These are phyloP conservation scores for Paraescarpia echinospica DNA, from an alignment of 1,140 invertebrate genomes.

Conservation along the genomic window DNA sequence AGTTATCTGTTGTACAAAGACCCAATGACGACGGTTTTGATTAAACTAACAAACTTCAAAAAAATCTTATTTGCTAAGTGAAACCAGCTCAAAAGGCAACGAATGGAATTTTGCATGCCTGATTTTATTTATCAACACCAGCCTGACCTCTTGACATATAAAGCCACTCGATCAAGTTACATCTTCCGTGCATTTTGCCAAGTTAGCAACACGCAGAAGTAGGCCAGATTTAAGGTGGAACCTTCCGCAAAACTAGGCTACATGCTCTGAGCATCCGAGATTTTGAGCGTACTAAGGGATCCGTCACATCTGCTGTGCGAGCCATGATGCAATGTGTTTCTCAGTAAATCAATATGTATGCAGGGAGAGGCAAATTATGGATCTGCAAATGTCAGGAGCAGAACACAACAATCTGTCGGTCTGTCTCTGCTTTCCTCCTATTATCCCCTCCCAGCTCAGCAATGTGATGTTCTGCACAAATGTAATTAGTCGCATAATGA, in stretches of 20 bases:
- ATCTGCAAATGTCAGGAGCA: background rate
- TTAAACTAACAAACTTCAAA: background rate
- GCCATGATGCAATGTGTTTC: background rate
- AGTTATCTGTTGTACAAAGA: too few relatives aligned
- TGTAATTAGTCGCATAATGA: background rate
- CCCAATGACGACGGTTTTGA: background rate
- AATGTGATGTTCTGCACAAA: constrained; percentile 1
- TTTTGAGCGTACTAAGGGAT: background rate
- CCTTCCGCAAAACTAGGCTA: background rate
- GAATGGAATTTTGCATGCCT: background rate
- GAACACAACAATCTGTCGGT: background rate
- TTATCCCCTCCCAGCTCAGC: background rate
- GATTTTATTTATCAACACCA: background rate
- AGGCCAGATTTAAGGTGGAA: background rate
- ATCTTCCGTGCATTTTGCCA: background rate
- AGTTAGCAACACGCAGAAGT: background rate
- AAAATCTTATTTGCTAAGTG: background rate
- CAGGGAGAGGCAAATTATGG: background rate
- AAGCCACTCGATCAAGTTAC: background rate
- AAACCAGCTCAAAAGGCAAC: background rate
- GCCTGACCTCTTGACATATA: background rate
- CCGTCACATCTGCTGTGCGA: background rate
- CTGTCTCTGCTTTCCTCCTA: background rate
- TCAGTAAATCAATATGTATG: background rate
- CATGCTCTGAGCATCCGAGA: background rate